Evolutionary conservation across 2,797 vertebrate species (phyloP).

Genomic region (Gastrophryne carolinensis): DNA sequence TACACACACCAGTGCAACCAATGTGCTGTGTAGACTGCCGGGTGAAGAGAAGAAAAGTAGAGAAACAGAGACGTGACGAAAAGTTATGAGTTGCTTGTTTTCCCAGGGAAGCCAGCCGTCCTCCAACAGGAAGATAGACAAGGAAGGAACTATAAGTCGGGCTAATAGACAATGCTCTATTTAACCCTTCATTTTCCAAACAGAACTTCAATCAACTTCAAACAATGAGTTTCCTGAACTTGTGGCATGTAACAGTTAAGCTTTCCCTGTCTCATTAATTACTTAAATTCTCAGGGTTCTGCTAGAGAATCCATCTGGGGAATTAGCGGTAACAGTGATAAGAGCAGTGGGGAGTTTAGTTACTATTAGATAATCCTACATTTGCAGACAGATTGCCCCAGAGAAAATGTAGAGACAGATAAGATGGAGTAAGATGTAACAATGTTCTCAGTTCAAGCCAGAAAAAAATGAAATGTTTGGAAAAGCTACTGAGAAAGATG

Average conservation of each 20-base stretch:
- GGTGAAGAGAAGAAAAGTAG: constrained; percentile 59
- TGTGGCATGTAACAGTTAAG: constrained; percentile 7
- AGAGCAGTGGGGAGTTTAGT: constrained; percentile 17
- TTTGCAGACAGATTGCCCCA: background rate
- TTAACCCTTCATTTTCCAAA: constrained; percentile 16
- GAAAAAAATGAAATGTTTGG: background rate
- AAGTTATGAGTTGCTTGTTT: constrained; percentile 58
- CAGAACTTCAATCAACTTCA: background rate
- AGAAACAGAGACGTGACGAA: constrained; percentile 23
- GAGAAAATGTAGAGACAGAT: constrained; percentile 23
- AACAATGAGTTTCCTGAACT: background rate
- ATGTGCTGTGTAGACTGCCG: constrained; percentile 53
- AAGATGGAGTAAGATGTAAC: constrained; percentile 11
- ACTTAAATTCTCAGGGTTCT: constrained; percentile 15
- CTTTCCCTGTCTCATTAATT: background rate
- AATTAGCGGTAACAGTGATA: constrained; percentile 24
- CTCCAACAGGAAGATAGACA: constrained; percentile 81
- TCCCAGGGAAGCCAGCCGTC: constrained; percentile 72
- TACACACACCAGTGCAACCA: constrained; percentile 46
- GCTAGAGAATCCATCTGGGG: background rate
- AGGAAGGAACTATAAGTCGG: constrained; percentile 48
- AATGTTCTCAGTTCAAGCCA: background rate
- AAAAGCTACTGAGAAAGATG: constrained; percentile 7
- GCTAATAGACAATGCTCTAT: constrained; percentile 38
- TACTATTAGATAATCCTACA: constrained; percentile 32